Percentiles rank a stretch among this genome's conserved stretches.
Evolutionary conservation across 2,888 invertebrate genomes (phyloP).

Genomic region (Asteroscopus sphinx): DNA sequence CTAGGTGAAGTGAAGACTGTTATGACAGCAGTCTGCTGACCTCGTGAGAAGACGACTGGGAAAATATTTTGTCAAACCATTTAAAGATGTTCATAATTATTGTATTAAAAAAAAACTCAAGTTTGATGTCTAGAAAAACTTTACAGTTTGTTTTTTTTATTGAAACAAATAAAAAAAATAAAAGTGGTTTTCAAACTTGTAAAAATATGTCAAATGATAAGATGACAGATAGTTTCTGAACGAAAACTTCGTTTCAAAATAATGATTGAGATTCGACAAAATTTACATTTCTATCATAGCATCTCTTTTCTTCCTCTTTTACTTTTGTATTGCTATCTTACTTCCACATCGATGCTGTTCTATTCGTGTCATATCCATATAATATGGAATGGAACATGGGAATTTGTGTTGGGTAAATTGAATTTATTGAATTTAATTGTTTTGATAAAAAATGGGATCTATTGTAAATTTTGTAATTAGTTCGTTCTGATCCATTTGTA

Average conservation of each 20-base stretch:
- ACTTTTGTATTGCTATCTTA: conserved; percentile 8
- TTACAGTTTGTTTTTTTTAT: no score
- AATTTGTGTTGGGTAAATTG: conserved; percentile 39
- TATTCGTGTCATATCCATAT: neutral
- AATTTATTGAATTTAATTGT: conserved; percentile 10
- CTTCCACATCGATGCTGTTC: conserved; percentile 24
- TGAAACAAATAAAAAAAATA: no score
- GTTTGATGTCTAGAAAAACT: no score
- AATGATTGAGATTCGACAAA: fast-evolving
- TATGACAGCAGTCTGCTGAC: no score
- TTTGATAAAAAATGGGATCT: conserved; percentile 2
- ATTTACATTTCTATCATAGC: neutral
- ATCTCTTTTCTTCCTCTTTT: conserved; percentile 18
- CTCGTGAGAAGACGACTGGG: no score
- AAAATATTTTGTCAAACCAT: no score
- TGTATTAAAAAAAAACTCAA: no score
- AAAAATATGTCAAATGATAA: conserved; percentile 12
- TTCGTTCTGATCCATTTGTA: conserved; percentile 9
- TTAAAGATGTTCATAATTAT: no score
- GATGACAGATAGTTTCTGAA: conserved; percentile 39
- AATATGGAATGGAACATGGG: conserved; percentile 4
- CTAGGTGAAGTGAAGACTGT: no score
- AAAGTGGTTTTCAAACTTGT: neutral
- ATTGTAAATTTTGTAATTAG: conserved; percentile 1
- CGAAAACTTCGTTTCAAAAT: conserved; percentile 31